Conservation (phyloP, 1,140 invertebrate genomes). For the Anoplophora glabripennis region DNA sequence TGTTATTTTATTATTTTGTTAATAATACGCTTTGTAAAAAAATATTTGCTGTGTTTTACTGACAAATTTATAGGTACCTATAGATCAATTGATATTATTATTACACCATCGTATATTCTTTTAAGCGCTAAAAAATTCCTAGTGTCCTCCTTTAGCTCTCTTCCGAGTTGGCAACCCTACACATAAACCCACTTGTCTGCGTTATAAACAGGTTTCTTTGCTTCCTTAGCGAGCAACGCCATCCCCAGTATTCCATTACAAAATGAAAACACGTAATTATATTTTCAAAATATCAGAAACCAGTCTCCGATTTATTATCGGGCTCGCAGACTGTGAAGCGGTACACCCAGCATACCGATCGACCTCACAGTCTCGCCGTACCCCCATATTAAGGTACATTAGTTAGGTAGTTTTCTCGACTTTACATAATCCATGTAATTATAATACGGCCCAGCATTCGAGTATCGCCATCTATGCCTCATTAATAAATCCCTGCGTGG, state of each 20-base stretch:
- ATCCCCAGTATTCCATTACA: constrained; percentile 42
- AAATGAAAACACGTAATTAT: constrained; percentile 44
- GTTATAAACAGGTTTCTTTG: too few relatives aligned
- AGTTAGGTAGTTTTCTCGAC: constrained; percentile 45
- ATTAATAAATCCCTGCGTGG: constrained; percentile 27
- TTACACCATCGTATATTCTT: too few relatives aligned
- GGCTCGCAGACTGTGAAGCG: constrained; percentile 30
- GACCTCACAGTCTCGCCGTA: constrained; percentile 28
- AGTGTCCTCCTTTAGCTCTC: too few relatives aligned
- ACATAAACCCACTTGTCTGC: too few relatives aligned
- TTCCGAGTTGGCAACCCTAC: too few relatives aligned
- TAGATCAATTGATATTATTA: too few relatives aligned
- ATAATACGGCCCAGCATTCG: constrained; percentile 36
- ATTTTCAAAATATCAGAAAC: constrained; percentile 45
- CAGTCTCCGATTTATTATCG: constrained; percentile 44
- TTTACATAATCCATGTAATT: constrained; percentile 44
- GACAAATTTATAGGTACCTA: too few relatives aligned
- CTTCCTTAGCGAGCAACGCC: constrained; percentile 20
- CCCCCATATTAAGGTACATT: constrained; percentile 41
- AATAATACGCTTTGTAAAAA: too few relatives aligned
- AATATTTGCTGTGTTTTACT: too few relatives aligned
- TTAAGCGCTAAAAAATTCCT: too few relatives aligned
- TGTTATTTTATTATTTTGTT: too few relatives aligned
- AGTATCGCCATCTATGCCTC: constrained; percentile 32
- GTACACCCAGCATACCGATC: not conserved